Evolutionary conservation across 2,888 invertebrate genomes (phyloP), one percentile per base, ranked within the genome.

Genomic region (Tetropium fuscum): DNA sequence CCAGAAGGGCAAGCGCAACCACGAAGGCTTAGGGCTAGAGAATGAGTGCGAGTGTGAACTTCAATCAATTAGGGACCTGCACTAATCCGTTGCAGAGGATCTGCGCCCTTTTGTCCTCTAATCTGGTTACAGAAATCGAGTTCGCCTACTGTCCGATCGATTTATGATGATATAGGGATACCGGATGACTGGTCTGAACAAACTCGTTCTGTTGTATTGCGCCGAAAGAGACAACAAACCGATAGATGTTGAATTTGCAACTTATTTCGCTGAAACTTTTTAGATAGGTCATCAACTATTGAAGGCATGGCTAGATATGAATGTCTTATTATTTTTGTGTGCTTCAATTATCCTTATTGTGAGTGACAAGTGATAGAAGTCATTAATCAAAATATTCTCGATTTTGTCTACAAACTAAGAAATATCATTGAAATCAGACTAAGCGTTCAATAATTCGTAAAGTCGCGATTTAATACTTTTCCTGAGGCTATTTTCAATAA

Each of bases 51-150:
- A 54, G 58, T 43, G 65, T 40, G 51, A 51, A 51, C 55, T 60
- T 65, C 65, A 60, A 60, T 65, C 65, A 66, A 66, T 66, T 63
- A 65, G 58, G 60, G 60, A 63, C 60, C 55, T 47, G 65, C 60
- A 58, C 64, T 55, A 64, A 64, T 64, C 64, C 61, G 59, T n/a
- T 54, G 58, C 63, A 55, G 56, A 41, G 60, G 58, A 61, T 59
- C 55, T 55, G 56, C 55, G 48, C 71, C 75, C 75, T 76, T n/a
- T 75, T 76, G 76, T 75, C 72, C 73, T 73, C 71, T 75, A 75
- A 76, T 75, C 74, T 72, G 73, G 76, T 75, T 76, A 75, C 72
- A 73, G 72, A 69, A 75, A 74, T 75, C 74, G 74, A 68, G 72
- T 72, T 71, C 69, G 72, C 64, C 63, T 64, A 61, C 41, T 54